phyloP scores from a whole-genome alignment of 1,140 invertebrate genomes.

The Melipona quadrifasciata region DNA sequence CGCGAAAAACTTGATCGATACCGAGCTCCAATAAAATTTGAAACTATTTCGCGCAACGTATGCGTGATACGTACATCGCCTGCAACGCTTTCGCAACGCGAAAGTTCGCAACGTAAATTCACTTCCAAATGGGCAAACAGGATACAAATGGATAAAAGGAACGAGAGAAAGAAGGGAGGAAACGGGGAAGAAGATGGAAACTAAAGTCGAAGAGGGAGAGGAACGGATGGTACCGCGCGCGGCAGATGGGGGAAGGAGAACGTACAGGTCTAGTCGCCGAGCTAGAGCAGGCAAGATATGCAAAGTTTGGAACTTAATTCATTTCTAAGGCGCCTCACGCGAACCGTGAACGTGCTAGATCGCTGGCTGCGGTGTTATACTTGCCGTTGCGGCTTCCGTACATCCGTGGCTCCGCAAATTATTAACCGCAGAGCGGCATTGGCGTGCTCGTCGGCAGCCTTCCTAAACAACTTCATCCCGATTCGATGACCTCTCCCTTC shows the following conservation, averaged over 20 bases:
- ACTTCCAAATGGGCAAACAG: neutral
- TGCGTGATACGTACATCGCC: neutral
- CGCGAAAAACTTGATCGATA: neutral
- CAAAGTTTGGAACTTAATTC: slow-evolving; percentile 77
- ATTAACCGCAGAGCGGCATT: slow-evolving; percentile 54
- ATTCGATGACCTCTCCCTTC: neutral
- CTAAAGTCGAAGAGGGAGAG: neutral
- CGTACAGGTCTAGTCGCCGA: slow-evolving; percentile 33
- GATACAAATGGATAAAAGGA: neutral
- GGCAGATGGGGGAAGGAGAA: slow-evolving; percentile 32
- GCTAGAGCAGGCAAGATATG: slow-evolving; percentile 69
- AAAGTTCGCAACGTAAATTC: neutral
- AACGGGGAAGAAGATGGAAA: neutral
- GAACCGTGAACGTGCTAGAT: slow-evolving; percentile 72
- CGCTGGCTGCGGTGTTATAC: slow-evolving; percentile 60
- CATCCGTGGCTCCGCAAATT: slow-evolving; percentile 61
- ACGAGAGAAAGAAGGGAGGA: neutral
- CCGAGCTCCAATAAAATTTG: neutral
- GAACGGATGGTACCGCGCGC: neutral
- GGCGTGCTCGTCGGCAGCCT: slow-evolving; percentile 20
- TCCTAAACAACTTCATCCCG: slow-evolving; percentile 49
- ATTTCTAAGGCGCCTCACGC: slow-evolving; percentile 76
- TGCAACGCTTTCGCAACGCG: neutral
- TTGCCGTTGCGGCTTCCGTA: slow-evolving; percentile 59
- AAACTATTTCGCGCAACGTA: neutral